Base-by-base conservation (phyloP, 1,140 invertebrate species). In the Heliconius melpomene region DNA sequence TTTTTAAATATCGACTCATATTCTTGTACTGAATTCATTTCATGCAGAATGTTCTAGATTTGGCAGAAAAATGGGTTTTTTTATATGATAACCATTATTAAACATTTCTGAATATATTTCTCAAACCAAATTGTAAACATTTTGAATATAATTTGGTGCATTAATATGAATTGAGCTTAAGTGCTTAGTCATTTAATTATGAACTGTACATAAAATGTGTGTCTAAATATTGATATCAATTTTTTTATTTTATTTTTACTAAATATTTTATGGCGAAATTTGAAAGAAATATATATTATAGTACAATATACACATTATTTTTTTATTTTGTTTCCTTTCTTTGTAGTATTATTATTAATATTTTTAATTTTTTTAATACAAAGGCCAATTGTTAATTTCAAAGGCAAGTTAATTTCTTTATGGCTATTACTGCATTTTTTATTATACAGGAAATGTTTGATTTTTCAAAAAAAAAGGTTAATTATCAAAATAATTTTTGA, bases 211-310 rank as follows among this genome's bases (percentile, higher is more conserved):
- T 85, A 83, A 66, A 29, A 16, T 26, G 81, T 78, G 84, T 80
- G 84, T 84, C 79, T 74, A 75, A 80, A 84, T 80, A 78, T 77
- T 79, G 79, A 76, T 84, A 75, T 81, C 78, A 72, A 76, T 87
- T 84, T 87, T 86, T 83, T 79, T 79, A 46, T 86, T 85, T 84
- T 79, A 82, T 82, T 85, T 83, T 83, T 80, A 66, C 3, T 29
- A 82, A 83, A 83, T 82, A 83, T 81, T 83, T 81, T 83, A 85
- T 83, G 72, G 76, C 78, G 79, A 80, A 50, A 57, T 75, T 70
- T 81, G 80, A 79, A 79, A 85, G 82, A 86, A 88, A 86, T 86
- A 87, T 86, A 85, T 80, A 84, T 80, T 85, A 85, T 87, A 88
- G 86, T 87, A 89, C 83, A 89, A 82, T 83, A 77, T 87, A 77